phyloP scores from a whole-genome alignment of 2,888 invertebrate genomes.

The Rhagonycha fulva region DNA sequence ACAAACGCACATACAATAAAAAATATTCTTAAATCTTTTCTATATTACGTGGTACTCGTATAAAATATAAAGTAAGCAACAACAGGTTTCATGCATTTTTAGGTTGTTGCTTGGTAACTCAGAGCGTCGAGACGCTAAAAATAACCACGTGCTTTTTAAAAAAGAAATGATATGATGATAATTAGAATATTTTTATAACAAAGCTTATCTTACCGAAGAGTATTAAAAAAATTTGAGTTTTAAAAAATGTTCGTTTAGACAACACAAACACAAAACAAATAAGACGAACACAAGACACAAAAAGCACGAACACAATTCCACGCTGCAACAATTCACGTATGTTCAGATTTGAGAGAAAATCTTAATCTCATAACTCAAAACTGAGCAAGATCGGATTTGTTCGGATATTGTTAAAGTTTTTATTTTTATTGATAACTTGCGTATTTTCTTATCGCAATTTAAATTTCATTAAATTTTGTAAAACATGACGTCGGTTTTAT shows the following conservation, averaged over 20 bases:
- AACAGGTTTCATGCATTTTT: conserved; percentile 19
- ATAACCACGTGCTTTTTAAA: conserved; percentile 20
- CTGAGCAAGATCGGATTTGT: conserved; percentile 15
- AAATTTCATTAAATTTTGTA: neutral
- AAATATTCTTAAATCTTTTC: neutral
- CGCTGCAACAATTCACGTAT: conserved; percentile 8
- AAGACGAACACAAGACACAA: conserved; percentile 19
- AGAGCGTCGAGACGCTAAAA: conserved; percentile 24
- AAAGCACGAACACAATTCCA: conserved; percentile 12
- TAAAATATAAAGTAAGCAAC: conserved; percentile 1
- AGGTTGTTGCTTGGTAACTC: conserved; percentile 19
- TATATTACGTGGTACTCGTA: neutral
- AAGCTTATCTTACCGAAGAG: conserved; percentile 10
- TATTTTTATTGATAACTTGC: neutral
- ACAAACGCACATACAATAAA: neutral
- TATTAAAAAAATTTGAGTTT: conserved; percentile 5
- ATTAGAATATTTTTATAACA: neutral
- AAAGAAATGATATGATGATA: neutral
- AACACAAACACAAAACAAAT: conserved; percentile 24
- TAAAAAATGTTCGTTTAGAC: neutral
- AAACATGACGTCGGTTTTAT: neutral
- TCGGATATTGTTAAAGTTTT: conserved; percentile 8
- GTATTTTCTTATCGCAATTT: neutral
- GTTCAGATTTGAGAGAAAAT: conserved; percentile 14
- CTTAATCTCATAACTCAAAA: conserved; percentile 21